A percentile compares a stretch with the other conserved stretches of the same genome.
Evolutionary conservation across 1,140 invertebrate species (phyloP).

Genomic region (Pseudomyrmex concolor): DNA sequence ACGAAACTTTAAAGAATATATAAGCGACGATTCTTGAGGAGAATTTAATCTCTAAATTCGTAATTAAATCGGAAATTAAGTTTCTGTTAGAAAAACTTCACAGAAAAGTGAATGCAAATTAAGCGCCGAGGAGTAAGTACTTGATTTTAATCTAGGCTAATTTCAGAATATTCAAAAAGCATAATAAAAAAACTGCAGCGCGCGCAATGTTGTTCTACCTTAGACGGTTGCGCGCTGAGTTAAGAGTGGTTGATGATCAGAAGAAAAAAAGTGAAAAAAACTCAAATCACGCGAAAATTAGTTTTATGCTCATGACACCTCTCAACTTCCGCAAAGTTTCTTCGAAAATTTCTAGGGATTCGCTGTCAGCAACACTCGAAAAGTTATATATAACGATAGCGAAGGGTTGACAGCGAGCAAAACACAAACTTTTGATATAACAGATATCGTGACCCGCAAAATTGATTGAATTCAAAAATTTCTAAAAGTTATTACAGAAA

Average conservation of each 20-base stretch:
- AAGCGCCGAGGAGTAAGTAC: not conserved
- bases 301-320: not conserved
- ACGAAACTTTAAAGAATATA: not conserved
- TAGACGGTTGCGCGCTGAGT: not conserved
- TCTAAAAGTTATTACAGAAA: not conserved
- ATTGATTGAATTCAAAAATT: slow-evolving; percentile 4
- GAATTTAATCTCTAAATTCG: not conserved
- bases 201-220: not conserved
- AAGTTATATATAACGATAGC: not conserved
- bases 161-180: not conserved
- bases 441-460: not conserved
- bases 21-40: not conserved
- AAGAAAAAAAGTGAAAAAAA: not conserved
- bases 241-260: not conserved
- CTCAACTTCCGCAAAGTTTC: not conserved
- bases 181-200: not conserved
- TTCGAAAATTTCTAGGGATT: not conserved
- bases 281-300: not conserved
- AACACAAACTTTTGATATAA: not conserved
- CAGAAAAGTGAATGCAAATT: slow-evolving; percentile 20
- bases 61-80: not conserved
- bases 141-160: not conserved
- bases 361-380: slow-evolving; percentile 8
- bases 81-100: not conserved
- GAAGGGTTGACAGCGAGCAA: not conserved